These are phyloP conservation scores for Cygnus buccinator DNA, from an alignment of 2,113 vertebrate species.

Conservation along the genomic window DNA sequence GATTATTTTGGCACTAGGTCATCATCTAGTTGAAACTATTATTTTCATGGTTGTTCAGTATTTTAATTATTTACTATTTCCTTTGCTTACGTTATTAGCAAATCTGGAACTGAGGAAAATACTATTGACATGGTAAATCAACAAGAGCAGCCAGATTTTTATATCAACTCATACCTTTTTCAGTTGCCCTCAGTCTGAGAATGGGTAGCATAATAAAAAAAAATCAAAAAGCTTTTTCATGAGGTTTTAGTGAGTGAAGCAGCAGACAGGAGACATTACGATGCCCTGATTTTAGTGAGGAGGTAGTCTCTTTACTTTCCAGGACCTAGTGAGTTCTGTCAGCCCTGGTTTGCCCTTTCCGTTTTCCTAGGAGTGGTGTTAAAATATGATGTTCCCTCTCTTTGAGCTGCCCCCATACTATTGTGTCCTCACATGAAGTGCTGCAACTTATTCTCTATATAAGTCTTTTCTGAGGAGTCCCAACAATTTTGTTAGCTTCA, in stretches of 20 bases:
- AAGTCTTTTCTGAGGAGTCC: not conserved
- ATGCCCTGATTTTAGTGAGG: not conserved
- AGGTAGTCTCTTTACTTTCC: not conserved
- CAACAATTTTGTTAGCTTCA: not conserved
- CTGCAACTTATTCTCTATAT: rapidly evolving
- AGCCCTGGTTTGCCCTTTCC: not conserved
- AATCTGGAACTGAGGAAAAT: not conserved
- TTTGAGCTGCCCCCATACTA: not conserved
- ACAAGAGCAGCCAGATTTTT: not conserved
- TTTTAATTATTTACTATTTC: not conserved
- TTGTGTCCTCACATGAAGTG: not conserved
- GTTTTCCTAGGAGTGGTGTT: not conserved
- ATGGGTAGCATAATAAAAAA: not conserved
- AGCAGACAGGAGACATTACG: not conserved
- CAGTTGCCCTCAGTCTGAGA: not conserved
- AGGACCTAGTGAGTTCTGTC: not conserved
- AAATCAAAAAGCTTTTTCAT: not conserved
- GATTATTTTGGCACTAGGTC: not conserved
- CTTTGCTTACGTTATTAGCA: not conserved
- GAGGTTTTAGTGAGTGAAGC: not conserved
- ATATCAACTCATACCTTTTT: not conserved
- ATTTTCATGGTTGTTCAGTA: not conserved
- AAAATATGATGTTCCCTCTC: not conserved
- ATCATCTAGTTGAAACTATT: not conserved
- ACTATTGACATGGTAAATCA: not conserved